phyloP scores from a whole-genome alignment of 2,113 vertebrate species.

The Dicerorhinus sumatrensis region DNA sequence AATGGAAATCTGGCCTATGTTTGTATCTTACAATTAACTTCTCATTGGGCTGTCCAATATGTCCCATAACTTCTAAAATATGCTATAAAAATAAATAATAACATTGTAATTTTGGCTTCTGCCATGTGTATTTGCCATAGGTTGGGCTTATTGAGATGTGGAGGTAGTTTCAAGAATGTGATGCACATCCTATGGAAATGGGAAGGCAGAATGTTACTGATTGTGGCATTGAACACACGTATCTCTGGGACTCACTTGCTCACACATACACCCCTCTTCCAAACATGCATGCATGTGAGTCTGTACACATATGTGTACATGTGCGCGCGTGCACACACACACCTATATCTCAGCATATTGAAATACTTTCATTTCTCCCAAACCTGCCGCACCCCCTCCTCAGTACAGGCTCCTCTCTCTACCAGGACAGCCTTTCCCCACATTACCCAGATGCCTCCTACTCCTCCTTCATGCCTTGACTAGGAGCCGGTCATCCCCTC shows the following conservation, averaged over 20 bases:
- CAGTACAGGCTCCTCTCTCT: background rate
- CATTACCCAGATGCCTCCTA: background rate
- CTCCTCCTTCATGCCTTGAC: background rate
- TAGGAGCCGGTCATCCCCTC: background rate
- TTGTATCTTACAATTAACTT: slow-evolving; percentile 6
- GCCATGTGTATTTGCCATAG: background rate
- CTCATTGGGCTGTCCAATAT: background rate
- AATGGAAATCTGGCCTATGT: slow-evolving; percentile 1
- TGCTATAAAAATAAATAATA: background rate
- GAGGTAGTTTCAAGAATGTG: background rate
- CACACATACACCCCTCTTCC: background rate
- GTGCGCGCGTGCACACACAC: fast-evolving
- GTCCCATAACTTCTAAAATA: background rate
- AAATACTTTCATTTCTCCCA: background rate
- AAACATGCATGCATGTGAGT: background rate
- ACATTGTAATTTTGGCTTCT: background rate
- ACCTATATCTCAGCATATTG: background rate
- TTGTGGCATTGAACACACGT: background rate
- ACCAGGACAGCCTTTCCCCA: background rate
- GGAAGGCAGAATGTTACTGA: background rate
- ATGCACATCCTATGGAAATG: fast-evolving
- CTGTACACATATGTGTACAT: fast-evolving
- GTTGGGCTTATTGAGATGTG: background rate
- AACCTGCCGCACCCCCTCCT: background rate
- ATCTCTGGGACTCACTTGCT: background rate